Conservation (phyloP, 2,888 invertebrate species). For the Tanypteryx hageni region DNA sequence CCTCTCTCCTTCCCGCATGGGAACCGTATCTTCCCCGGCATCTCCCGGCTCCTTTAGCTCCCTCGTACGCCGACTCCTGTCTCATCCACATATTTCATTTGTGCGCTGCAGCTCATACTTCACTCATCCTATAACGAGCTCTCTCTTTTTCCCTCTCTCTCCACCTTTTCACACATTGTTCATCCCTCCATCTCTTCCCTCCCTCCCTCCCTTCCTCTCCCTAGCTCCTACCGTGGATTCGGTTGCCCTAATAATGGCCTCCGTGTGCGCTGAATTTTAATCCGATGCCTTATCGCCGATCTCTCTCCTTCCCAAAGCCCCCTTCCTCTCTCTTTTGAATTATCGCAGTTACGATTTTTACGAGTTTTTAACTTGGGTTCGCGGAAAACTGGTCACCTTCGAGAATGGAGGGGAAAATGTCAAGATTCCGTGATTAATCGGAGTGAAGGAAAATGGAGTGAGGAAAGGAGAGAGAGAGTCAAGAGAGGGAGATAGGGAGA, state of each 20-base stretch:
- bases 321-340: constrained; percentile 38
- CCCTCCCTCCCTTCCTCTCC: not conserved
- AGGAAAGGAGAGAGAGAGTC: constrained; percentile 22
- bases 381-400: constrained; percentile 39
- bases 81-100: constrained; percentile 59
- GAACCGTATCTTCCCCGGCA: constrained; percentile 38
- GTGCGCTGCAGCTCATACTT: constrained; percentile 55
- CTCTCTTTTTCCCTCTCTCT: not conserved
- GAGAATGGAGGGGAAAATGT: constrained; percentile 10
- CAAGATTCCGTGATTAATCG: constrained; percentile 35
- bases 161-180: constrained; percentile 55
- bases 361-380: constrained; percentile 43
- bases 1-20: not conserved
- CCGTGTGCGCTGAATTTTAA: constrained; percentile 59
- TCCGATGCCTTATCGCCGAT: constrained; percentile 55
- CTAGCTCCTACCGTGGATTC: constrained; percentile 46
- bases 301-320: not conserved
- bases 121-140: constrained; percentile 62
- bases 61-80: constrained; percentile 37
- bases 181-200: not conserved
- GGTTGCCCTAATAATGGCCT: constrained; percentile 62
- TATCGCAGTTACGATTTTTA: constrained; percentile 57
- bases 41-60: constrained; percentile 41
- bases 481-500: constrained; percentile 9
- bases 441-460: not conserved